Percentiles rank a stretch among this genome's conserved stretches.
phyloP scores from a whole-genome alignment of 37 sponge, comb jelly and placozoan species.

The Theonella swinhoei region DNA sequence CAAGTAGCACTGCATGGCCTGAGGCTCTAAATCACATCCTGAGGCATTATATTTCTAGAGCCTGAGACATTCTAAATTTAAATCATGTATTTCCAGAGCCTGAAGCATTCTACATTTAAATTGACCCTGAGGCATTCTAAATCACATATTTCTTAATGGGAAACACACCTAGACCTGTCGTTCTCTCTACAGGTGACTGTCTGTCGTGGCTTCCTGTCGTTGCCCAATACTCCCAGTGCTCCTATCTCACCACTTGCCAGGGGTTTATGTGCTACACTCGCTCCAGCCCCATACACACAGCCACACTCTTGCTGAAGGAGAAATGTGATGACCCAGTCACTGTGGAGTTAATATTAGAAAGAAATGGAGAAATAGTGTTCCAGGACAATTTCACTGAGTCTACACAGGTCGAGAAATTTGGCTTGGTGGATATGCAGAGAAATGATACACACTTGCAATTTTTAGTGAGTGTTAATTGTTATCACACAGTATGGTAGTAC shows the following conservation, averaged over 20 bases:
- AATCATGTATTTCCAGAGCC: no score
- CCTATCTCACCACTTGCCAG: neutral
- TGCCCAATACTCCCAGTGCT: neutral
- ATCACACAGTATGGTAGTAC: no score
- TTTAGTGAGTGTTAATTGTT: no score
- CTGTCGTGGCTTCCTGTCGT: neutral
- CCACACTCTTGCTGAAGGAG: neutral
- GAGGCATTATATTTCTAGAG: no score
- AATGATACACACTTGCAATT: neutral
- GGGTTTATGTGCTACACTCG: neutral
- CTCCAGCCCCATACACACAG: neutral
- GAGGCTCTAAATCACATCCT: no score
- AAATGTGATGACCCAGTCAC: neutral
- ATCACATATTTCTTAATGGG: no score
- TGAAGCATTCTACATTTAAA: no score
- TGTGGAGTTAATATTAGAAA: neutral
- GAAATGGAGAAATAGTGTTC: neutral
- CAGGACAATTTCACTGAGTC: neutral
- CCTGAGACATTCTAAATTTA: no score
- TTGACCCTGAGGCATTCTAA: no score
- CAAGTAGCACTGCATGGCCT: no score
- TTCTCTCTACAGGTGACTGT: neutral
- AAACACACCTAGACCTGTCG: no score
- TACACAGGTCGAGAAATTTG: neutral
- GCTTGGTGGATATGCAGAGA: neutral